Evolutionary conservation across 2,113 vertebrate species (phyloP), one percentile per base, ranked within the genome.

Genomic region (Zosterops japonicus): DNA sequence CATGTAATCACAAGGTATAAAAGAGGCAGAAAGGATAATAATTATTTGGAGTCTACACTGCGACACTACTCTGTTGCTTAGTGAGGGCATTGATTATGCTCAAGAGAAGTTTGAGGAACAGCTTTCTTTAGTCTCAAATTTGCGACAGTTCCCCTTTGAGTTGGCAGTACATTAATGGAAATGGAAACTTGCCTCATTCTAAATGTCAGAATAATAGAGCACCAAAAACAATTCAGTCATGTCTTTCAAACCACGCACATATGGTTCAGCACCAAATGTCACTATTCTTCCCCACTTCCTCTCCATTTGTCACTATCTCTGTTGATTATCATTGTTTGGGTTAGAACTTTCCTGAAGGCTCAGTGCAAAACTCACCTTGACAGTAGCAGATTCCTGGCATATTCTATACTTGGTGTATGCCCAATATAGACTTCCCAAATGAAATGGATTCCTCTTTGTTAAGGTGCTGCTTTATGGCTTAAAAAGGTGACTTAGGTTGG

Each of bases 181-280:
- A 98, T 98, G 98, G 98, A 98, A 98, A 98, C 98, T 97, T 98
- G 98, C 98, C 98, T 98, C 97, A 97, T 98, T 98, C 98, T 98
- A 98, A 98, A 98, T 98, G 98, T 98, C 98, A 98, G 98, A 98
- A 98, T 98, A 98, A 98, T 98, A 98, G 98, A 96, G 98, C 97
- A 98, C 98, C 98, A 97, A 98, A 98, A 98, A 98, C 98, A 98
- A 98, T 98, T 98, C 98, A 98, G 98, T 98, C 97, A 98, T 98
- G 98, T 98, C 98, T 98, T 98, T 98, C 98, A 98, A 98, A 98
- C 98, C 98, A 98, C 98, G 98, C 98, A 98, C 98, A 98, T 98
- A 98, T 98, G 98, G 98, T 98, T 98, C 97, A 97, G 96, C 96
- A 98, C 97, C 98, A 98, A 98, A 98, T 98, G 98, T 98, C 98